These are phyloP conservation scores for Geococcyx californianus DNA, from an alignment of 2,113 vertebrate genomes.

Conservation along the genomic window DNA sequence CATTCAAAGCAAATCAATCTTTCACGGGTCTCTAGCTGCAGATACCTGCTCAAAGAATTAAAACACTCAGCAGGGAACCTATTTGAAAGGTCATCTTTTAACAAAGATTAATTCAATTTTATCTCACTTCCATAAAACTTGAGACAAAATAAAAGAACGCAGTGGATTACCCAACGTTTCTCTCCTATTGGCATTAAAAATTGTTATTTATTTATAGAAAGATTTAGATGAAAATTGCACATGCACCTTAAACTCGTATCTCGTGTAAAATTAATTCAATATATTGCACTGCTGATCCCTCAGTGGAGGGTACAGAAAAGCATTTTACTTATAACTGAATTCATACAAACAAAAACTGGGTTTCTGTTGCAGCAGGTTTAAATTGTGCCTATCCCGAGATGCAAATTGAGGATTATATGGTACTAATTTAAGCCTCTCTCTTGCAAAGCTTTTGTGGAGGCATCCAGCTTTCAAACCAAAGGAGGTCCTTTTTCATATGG, in stretches of 20 bases:
- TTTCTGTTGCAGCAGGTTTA: background rate
- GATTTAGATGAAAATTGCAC: background rate
- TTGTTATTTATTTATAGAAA: background rate
- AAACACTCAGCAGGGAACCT: background rate
- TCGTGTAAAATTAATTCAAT: background rate
- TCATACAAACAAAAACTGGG: fast-evolving
- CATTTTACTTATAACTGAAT: background rate
- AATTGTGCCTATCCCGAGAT: background rate
- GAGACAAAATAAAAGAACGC: background rate
- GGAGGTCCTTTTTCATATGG: background rate
- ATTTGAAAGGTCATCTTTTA: slow-evolving; percentile 37
- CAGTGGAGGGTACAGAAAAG: background rate
- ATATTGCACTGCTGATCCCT: background rate
- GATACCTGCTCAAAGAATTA: slow-evolving; percentile 33
- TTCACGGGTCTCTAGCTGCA: background rate
- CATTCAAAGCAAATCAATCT: background rate
- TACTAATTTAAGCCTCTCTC: background rate
- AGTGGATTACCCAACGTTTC: background rate
- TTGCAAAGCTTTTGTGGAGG: background rate
- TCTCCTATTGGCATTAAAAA: background rate
- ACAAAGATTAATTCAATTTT: slow-evolving; percentile 1
- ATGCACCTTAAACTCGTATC: background rate
- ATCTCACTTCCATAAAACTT: background rate
- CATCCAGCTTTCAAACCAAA: background rate
- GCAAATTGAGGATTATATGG: background rate